phyloP scores from a whole-genome alignment of 2,797 vertebrate genomes.

The Muscicapa comitata region DNA sequence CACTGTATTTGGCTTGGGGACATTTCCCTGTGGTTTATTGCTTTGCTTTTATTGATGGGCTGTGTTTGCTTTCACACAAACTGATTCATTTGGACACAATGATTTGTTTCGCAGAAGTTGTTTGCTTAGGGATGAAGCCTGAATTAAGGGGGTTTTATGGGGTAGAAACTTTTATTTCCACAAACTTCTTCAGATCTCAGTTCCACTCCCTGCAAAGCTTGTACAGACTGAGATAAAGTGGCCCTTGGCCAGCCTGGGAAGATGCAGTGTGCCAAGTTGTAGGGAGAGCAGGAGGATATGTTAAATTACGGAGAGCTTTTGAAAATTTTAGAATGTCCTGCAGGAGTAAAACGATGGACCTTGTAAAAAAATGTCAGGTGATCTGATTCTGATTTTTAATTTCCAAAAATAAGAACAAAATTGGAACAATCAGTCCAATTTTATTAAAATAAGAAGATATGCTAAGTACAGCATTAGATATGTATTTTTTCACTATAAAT shows the following conservation, averaged over 20 bases:
- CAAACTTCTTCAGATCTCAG: not conserved
- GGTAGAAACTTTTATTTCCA: not conserved
- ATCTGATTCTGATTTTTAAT: not conserved
- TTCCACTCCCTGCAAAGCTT: not conserved
- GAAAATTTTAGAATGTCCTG: not conserved
- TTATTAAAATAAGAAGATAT: constrained; percentile 29
- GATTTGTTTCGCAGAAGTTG: not conserved
- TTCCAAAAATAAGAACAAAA: constrained; percentile 24
- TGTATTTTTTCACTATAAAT: constrained; percentile 47
- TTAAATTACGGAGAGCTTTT: not conserved
- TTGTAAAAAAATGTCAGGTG: not conserved
- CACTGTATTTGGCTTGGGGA: not conserved
- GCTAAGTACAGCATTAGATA: constrained; percentile 20
- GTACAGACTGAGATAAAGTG: not conserved
- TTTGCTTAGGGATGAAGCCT: not conserved
- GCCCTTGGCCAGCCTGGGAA: not conserved
- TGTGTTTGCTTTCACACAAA: not conserved
- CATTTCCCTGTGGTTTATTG: constrained; percentile 30
- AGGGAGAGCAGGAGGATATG: not conserved
- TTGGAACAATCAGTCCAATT: constrained; percentile 10
- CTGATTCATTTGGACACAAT: constrained; percentile 7
- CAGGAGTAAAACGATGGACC: not conserved
- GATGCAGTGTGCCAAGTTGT: not conserved
- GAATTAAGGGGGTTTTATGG: not conserved
- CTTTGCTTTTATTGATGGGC: constrained; percentile 35